Base-by-base conservation (phyloP, 2,113 vertebrate genomes). In the Eonycteris spelaea region DNA sequence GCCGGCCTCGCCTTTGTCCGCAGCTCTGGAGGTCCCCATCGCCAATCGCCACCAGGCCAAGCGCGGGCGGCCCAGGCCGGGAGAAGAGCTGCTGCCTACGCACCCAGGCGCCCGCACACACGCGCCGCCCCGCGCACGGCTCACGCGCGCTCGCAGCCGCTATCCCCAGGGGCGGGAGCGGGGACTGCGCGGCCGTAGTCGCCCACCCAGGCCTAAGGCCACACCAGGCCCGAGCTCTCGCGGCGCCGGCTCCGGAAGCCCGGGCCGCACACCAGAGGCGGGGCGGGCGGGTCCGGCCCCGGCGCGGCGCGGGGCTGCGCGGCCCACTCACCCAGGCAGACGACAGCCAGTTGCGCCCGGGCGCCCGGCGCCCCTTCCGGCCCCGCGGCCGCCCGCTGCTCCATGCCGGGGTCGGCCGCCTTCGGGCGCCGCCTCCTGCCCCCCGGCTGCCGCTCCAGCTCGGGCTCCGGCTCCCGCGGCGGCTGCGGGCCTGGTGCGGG, bases 321-420 rank as follows among this genome's bases (percentile, higher is more conserved):
- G 82, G 93, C 96, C 91, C 97, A 98, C 98, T 98, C 97, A 98
- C 98, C 98, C 95, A 98, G 93, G 95, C 98, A 98, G 97, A 98
- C 97, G 83, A 98, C 98, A 16, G 98, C 98, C 61, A 98, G 98
- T 96, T 98, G 98, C 89, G 90, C 97, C 95, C 98, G 96, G 94
- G 98, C 94, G 97, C 96, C 97, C 95, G 95, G 97, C 95, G 96
- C 85, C 94, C 97, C 98, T 95, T 96, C 95, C 92, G 45, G 94
- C 92, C 98, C 98, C 51, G 78, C 92, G 57, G 78, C 94, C 68
- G 93, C 94, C 63, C 94, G 92, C 97, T 96, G 97, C 95, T 98
- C 98, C 98, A 98, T 98, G 97, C 98, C 93, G 74, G 78, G 73
- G 86, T 92, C 70, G 67, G 79, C 84, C 30, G 79, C 93, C 43